Base-by-base conservation (phyloP, 2,888 invertebrate species). In the Hedychridium roseum region DNA sequence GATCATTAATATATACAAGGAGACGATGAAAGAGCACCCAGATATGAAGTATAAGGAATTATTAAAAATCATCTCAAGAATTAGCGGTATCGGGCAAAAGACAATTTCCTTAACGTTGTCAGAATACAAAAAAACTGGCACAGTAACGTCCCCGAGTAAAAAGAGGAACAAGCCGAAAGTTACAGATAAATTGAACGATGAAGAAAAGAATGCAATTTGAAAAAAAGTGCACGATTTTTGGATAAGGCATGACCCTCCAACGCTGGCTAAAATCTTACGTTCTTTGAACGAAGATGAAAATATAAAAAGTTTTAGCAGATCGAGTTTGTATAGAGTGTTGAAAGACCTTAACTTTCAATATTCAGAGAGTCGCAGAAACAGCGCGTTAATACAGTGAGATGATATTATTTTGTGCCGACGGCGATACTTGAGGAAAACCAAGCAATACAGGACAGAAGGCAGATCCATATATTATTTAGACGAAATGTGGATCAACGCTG, bases 291-390 rank as follows among this genome's bases (percentile, higher is more conserved):
- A 45, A 9, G 45, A 45, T 17, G 7, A 38, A 21, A 12, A 45
- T 14, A 5, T 45, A 21, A 37, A 31, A 21, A 11, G 15, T 31
- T 38, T 45, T n/a, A 38, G 30, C 37, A 20, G 38, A 15, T 21
- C 32, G 21, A 38, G 16, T 3, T 45, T 39, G 3, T 38, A 36
- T 27, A 45, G 23, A 45, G 28, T 45, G 7, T 45, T 45, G n/a
- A 18, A 38, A 15, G 6, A 31, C 30, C 23, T 45, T 1, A 38
- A 38, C 23, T 45, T 39, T 7, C 3, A 3, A 4, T 27, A 27
- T 27, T 3, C 9, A 2, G 12, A 27, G 12, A 7, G 3, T 4
- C 2, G 2, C 3, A 3, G 27, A 7, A 27, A 27, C 12, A 27
- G 27, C 12, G 2, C 12, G 3, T 7, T 27, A 2, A 27, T 7